Evolutionary conservation across 2,113 vertebrate genomes (phyloP).

Genomic region (Pseudorectes ferrugineus): DNA sequence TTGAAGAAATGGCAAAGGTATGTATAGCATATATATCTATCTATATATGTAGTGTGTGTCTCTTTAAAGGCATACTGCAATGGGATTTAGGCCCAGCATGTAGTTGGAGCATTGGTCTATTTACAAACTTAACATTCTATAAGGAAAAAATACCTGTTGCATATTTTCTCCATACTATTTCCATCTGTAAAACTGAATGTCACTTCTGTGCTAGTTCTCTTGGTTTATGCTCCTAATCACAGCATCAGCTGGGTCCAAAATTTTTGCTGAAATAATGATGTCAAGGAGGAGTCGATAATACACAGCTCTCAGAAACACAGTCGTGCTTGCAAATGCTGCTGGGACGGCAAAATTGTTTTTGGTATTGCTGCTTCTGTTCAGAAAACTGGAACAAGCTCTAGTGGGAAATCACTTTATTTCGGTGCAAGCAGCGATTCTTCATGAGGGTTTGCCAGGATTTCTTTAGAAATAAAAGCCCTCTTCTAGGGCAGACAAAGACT

Average conservation of each 20-base stretch:
- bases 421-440: not conserved
- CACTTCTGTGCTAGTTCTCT: not conserved
- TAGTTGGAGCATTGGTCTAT: not conserved
- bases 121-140: not conserved
- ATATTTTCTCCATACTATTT: not conserved
- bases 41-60: not conserved
- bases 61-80: not conserved
- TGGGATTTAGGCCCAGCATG: not conserved
- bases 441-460: not conserved
- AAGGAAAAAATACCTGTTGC: not conserved
- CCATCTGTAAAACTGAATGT: not conserved
- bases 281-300: not conserved
- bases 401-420: slow-evolving; percentile 19
- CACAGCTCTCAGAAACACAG: not conserved
- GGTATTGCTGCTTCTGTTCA: not conserved
- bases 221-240: not conserved
- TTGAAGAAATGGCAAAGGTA: not conserved
- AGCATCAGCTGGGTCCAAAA: not conserved
- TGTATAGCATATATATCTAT: not conserved
- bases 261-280: not conserved
- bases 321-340: not conserved
- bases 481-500: not conserved
- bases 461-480: not conserved
- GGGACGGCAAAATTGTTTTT: not conserved
- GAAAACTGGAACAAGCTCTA: not conserved